phyloP scores from a whole-genome alignment of 2,797 vertebrate genomes.

The Erethizon dorsatum region DNA sequence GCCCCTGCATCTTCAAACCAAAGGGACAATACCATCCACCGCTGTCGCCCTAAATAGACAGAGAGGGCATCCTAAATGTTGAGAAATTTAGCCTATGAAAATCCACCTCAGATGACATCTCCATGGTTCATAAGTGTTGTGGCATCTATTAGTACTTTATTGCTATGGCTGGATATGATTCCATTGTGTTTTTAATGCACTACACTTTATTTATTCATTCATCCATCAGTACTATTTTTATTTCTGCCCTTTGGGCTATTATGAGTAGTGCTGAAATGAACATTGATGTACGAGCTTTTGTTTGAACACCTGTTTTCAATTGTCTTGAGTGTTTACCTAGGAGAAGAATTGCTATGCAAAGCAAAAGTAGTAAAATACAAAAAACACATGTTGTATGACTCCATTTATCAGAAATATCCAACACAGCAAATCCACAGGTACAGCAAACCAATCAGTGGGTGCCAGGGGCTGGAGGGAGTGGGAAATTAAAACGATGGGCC shows the following conservation, averaged over 20 bases:
- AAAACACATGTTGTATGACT: background rate
- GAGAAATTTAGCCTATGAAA: background rate
- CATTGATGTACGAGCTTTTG: fast-evolving
- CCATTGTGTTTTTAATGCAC: background rate
- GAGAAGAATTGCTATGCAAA: background rate
- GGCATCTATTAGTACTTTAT: background rate
- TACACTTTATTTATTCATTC: too few species aligned
- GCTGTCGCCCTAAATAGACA: too few species aligned
- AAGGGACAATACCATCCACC: fast-evolving
- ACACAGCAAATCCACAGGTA: background rate
- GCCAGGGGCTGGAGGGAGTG: fast-evolving
- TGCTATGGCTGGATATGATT: background rate
- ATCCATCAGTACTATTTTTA: fast-evolving
- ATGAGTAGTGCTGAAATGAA: background rate
- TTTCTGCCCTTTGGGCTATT: background rate
- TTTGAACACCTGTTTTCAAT: background rate
- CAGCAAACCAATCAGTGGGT: background rate
- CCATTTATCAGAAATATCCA: background rate
- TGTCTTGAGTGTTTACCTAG: background rate
- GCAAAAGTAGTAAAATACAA: background rate
- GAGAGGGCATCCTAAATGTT: background rate
- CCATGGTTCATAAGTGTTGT: fast-evolving
- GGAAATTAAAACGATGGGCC: fast-evolving
- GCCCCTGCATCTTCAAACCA: background rate
- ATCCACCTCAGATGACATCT: background rate